phyloP scores from a whole-genome alignment of 2,888 invertebrate genomes.

The Bimastos eiseni region DNA sequence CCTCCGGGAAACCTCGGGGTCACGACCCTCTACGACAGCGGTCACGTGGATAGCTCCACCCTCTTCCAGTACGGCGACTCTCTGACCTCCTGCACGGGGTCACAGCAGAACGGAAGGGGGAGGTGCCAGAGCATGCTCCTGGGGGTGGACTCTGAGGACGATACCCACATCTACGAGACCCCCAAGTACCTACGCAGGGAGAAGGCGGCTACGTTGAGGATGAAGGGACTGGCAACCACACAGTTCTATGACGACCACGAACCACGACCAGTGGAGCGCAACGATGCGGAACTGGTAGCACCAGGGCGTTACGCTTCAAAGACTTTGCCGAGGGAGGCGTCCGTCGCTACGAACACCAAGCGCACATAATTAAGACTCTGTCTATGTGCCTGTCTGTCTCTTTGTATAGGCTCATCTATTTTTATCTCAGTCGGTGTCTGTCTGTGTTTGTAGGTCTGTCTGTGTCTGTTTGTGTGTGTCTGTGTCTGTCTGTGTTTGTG shows the following conservation, averaged over 20 bases:
- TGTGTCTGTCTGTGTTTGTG: background rate
- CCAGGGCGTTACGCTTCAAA: background rate
- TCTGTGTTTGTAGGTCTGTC: background rate
- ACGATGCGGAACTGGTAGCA: background rate
- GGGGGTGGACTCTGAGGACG: constrained; percentile 28
- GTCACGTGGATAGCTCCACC: constrained; percentile 20
- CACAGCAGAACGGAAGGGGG: background rate
- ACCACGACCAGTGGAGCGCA: background rate
- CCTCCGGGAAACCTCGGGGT: constrained; percentile 26
- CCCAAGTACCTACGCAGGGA: constrained; percentile 37
- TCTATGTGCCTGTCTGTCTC: background rate
- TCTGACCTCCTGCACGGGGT: constrained; percentile 18
- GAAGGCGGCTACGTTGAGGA: constrained; percentile 37
- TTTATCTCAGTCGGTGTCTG: background rate
- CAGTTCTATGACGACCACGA: background rate
- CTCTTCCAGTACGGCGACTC: constrained; percentile 38
- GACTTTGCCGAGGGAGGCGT: constrained; percentile 8
- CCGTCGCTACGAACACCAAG: background rate
- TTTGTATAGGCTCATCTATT: too few species aligned
- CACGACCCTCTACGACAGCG: background rate
- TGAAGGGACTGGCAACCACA: constrained; percentile 10
- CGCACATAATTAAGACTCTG: background rate
- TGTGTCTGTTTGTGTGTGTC: background rate
- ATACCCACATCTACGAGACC: constrained; percentile 39
- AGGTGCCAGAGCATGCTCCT: constrained; percentile 17